A percentile compares a stretch with the other conserved stretches of the same genome.
phyloP scores from a whole-genome alignment of 2,113 vertebrate species.

The Alces alces region DNA sequence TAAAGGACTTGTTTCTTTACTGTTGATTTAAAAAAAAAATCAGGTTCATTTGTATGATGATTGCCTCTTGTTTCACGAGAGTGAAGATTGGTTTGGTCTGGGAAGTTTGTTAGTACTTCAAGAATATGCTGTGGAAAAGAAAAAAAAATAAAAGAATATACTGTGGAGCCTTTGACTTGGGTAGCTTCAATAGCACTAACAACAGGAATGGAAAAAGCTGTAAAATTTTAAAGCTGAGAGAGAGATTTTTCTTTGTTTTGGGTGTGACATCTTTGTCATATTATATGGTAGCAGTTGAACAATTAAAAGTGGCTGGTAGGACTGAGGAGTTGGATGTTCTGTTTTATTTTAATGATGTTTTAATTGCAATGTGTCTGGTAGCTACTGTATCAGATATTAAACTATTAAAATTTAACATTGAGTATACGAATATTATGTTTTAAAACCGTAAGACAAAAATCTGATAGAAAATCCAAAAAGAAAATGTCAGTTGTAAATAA shows the following conservation, averaged over 20 bases:
- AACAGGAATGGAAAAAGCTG: neutral
- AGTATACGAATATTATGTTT: neutral
- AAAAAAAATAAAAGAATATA: too few species aligned
- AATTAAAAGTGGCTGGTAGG: neutral
- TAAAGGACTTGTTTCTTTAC: slow-evolving; percentile 11
- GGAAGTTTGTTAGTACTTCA: slow-evolving; percentile 25
- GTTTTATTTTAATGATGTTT: slow-evolving; percentile 22
- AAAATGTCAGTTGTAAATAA: neutral
- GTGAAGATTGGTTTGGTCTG: neutral
- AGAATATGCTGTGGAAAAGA: neutral
- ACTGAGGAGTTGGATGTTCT: neutral
- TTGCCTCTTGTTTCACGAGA: neutral
- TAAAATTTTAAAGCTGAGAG: slow-evolving; percentile 7
- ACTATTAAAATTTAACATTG: neutral
- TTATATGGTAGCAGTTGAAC: neutral
- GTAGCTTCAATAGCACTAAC: neutral
- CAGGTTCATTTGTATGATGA: neutral
- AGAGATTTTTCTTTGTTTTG: neutral
- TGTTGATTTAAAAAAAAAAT: neutral
- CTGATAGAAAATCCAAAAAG: neutral
- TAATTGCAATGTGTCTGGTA: neutral
- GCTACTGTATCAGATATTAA: neutral
- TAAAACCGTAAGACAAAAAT: neutral
- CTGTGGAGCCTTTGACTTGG: neutral
- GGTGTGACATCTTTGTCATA: neutral